phyloP scores from a whole-genome alignment of 2,888 invertebrate species.

The Sabellastarte sp. region DNA sequence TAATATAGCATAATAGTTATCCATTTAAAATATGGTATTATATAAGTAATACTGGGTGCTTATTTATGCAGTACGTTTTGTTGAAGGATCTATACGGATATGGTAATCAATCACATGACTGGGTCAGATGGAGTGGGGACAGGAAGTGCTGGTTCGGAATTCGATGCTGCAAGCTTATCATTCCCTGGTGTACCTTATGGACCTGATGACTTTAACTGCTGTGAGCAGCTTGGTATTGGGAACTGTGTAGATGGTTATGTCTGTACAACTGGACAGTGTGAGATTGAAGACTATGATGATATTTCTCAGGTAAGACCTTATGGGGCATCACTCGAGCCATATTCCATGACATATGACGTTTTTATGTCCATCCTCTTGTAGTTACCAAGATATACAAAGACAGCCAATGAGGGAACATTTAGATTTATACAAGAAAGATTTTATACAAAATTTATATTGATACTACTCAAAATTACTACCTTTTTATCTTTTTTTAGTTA shows the following conservation, averaged over 20 bases:
- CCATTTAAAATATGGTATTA: no score
- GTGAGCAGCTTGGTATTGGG: slow-evolving; percentile 2
- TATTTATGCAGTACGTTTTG: background rate
- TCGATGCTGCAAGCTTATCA: slow-evolving; percentile 32
- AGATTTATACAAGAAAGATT: no score
- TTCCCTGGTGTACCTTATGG: slow-evolving; percentile 59
- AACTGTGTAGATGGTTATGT: background rate
- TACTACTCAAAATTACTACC: no score
- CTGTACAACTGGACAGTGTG: background rate
- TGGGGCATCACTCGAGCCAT: no score
- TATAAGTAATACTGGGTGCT: no score
- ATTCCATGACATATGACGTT: no score
- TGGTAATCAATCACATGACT: slow-evolving; percentile 83
- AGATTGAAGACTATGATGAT: background rate
- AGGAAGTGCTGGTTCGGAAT: slow-evolving; percentile 67
- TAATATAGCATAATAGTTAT: background rate
- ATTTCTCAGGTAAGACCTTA: background rate
- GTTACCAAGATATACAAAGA: no score
- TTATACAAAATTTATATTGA: no score
- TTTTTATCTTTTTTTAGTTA: no score
- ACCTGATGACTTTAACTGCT: slow-evolving; percentile 65
- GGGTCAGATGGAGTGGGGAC: slow-evolving; percentile 65
- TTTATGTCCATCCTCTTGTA: no score
- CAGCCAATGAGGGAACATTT: no score
- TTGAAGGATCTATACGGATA: slow-evolving; percentile 73